Base-by-base conservation (phyloP, 2,797 vertebrate genomes). In the Pogoniulus pusillus region DNA sequence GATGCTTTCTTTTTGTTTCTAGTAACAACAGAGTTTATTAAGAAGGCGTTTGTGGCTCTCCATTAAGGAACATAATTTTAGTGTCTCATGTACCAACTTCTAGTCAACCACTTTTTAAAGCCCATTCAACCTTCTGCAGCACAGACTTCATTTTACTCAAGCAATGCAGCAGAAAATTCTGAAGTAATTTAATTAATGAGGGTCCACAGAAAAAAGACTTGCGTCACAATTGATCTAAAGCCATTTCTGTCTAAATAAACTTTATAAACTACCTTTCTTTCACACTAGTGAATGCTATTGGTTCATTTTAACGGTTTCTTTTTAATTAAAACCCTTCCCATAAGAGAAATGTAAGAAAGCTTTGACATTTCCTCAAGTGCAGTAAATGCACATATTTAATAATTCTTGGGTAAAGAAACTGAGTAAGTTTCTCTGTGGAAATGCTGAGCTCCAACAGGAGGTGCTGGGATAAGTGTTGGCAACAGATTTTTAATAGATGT, bases 61-160 rank as follows among this genome's bases (percentile, higher is more conserved):
- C 39, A 49, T 41, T 71, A 83, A 14, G 34, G 69, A 92, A 88
- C 30, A 62, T 59, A 90, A 95, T 80, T 77, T 65, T 77, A 85
- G 54, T 49, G 41, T 81, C 72, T 85, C 57, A 47, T 37, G 55
- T 68, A 82, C 60, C 39, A 83, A 86, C 17, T 57, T 76, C 18
- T 30, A 58, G 58, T 37, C 34, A 76, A n/a, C 11, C 16, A 51
- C 53, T 93, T 90, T 91, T 85, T 30, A 75, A 16, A 78, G 34
- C 5, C 9, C 27, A 7, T 65, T 85, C 73, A 64, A 22, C 4
- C 6, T 79, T 81, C 20, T 75, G 17, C 35, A 73, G 41, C 39
- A 64, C 22, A 32, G 13, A 22, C 59, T 76, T 90, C 63, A 76
- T 87, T 85, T 83, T 54, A 59, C 37, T 77, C 11, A 54, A 1